A percentile compares a stretch with the other conserved stretches of the same genome.
Evolutionary conservation across 2,797 vertebrate species (phyloP).

Genomic region (Dicrostonyx torquatus): DNA sequence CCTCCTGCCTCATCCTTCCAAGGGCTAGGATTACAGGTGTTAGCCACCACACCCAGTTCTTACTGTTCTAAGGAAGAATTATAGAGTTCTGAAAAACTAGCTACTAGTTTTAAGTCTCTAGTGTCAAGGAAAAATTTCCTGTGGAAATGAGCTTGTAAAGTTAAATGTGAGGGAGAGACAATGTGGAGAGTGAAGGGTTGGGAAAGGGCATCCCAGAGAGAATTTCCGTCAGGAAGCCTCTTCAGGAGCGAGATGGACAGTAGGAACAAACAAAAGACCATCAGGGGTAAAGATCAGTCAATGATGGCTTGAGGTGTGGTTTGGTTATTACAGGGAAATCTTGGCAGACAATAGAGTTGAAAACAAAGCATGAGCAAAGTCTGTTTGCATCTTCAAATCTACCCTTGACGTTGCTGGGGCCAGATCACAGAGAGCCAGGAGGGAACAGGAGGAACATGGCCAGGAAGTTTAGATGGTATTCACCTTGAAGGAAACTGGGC

Average conservation of each 20-base stretch:
- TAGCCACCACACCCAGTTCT: not conserved
- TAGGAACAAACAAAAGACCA: not conserved
- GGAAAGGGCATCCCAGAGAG: not conserved
- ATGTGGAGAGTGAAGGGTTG: not conserved
- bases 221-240: not conserved
- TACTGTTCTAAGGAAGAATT: not conserved
- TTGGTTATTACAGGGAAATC: not conserved
- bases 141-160: constrained; percentile 49
- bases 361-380: not conserved
- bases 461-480: not conserved
- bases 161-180: constrained; percentile 16
- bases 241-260: not conserved
- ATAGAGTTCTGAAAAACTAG: constrained; percentile 4
- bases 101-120: not conserved
- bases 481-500: not conserved
- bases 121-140: not conserved
- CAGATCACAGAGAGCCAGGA: not conserved
- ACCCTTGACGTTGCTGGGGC: not conserved
- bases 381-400: not conserved
- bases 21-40: not conserved
- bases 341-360: too few relatives aligned
- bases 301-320: not conserved
- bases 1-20: not conserved
- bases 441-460: not conserved
- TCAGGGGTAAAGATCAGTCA: not conserved